Percentiles rank a stretch among this genome's conserved stretches.
Conservation (phyloP, 2,113 vertebrate genomes). For the Pavo muticus region DNA sequence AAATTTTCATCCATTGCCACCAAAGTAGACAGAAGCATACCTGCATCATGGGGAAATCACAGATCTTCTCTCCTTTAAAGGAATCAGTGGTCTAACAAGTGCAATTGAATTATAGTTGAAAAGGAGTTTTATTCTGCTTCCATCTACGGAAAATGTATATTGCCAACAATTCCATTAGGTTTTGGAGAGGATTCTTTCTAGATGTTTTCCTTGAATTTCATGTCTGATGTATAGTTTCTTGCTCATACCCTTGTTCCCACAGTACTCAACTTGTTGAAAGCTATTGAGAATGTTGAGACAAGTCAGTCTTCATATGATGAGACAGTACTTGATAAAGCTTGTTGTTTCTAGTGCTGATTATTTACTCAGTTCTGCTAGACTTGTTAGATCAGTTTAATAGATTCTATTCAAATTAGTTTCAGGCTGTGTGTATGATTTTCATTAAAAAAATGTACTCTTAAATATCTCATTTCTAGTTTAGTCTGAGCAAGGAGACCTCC, state of each 20-base stretch:
- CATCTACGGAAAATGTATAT: background rate
- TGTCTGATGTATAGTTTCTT: background rate
- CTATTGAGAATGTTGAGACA: background rate
- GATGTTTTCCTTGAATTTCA: background rate
- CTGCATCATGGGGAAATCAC: background rate
- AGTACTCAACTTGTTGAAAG: background rate
- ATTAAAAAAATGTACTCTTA: background rate
- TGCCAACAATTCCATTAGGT: background rate
- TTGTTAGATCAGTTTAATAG: background rate
- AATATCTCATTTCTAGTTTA: background rate
- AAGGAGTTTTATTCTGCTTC: background rate
- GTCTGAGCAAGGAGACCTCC: background rate
- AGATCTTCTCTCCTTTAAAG: background rate
- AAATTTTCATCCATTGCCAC: background rate
- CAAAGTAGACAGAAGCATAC: background rate
- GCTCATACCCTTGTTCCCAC: background rate
- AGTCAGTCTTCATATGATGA: background rate
- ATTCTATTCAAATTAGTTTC: background rate
- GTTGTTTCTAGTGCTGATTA: background rate
- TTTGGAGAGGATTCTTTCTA: background rate
- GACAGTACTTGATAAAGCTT: background rate
- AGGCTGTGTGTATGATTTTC: background rate
- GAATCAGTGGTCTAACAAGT: background rate
- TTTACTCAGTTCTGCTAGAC: background rate
- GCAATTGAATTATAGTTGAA: background rate